phyloP scores from a whole-genome alignment of 2,797 vertebrate genomes.

The Acropternis orthonyx region DNA sequence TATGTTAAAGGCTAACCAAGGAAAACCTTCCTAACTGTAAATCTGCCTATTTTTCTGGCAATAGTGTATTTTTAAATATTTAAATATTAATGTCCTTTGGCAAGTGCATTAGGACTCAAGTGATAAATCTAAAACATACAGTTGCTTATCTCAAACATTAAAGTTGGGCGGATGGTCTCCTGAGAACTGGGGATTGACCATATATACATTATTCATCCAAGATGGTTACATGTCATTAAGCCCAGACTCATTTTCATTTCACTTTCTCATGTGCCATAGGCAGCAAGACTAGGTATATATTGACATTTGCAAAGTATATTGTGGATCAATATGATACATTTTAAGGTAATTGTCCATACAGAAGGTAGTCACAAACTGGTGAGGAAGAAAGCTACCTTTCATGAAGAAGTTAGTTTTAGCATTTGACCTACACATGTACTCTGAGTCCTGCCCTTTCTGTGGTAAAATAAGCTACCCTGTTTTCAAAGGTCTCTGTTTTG shows the following conservation, averaged over 20 bases:
- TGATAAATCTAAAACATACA: constrained; percentile 73
- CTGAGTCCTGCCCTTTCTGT: neutral
- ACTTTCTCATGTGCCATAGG: constrained; percentile 33
- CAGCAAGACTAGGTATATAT: constrained; percentile 51
- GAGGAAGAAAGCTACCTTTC: constrained; percentile 32
- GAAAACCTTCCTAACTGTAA: constrained; percentile 27
- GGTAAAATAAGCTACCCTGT: neutral
- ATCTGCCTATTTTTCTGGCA: constrained; percentile 60
- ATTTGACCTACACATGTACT: neutral
- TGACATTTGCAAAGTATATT: constrained; percentile 57
- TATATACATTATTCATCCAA: constrained; percentile 74
- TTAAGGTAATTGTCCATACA: constrained; percentile 58
- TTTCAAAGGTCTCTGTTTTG: neutral
- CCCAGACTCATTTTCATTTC: constrained; percentile 57
- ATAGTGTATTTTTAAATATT: constrained; percentile 64
- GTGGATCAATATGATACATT: constrained; percentile 63
- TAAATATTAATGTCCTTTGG: constrained; percentile 77
- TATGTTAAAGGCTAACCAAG: neutral
- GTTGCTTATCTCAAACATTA: constrained; percentile 74
- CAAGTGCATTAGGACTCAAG: constrained; percentile 73
- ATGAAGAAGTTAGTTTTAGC: constrained; percentile 28
- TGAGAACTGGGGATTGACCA: constrained; percentile 61
- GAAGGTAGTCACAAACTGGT: constrained; percentile 3
- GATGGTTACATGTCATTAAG: constrained; percentile 71
- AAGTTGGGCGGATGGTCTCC: constrained; percentile 69